These are phyloP conservation scores for Linyphia triangularis DNA, from an alignment of 2,888 invertebrate species.

Conservation along the genomic window DNA sequence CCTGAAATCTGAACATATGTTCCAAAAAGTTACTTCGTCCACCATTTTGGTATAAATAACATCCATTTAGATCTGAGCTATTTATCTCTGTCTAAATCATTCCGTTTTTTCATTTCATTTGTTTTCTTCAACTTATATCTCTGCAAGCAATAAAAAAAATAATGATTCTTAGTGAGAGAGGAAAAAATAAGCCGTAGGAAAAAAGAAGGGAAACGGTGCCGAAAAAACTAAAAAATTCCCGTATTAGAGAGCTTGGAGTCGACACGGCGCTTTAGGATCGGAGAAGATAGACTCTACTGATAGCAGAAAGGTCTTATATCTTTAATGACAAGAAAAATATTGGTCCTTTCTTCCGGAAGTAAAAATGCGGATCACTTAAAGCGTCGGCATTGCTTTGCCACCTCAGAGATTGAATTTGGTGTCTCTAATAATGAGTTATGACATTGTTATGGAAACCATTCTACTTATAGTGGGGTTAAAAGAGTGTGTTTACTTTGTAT, in stretches of 20 bases:
- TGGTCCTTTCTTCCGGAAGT: background rate
- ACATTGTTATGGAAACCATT: background rate
- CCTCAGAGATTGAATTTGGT: background rate
- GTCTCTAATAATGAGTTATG: constrained; percentile 1
- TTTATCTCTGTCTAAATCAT: constrained; percentile 42
- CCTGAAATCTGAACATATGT: background rate
- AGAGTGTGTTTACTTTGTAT: too few relatives aligned
- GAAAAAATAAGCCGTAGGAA: background rate
- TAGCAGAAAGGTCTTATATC: constrained; percentile 25
- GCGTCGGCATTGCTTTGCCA: background rate
- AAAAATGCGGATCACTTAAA: constrained; percentile 5
- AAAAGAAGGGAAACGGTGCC: constrained; percentile 13
- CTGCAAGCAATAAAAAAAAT: constrained; percentile 37
- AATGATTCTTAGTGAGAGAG: constrained; percentile 5
- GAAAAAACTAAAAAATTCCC: constrained; percentile 26
- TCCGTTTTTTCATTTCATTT: background rate
- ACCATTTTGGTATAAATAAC: constrained; percentile 15
- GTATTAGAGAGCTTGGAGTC: constrained; percentile 6
- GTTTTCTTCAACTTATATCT: constrained; percentile 17
- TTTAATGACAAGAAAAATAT: constrained; percentile 44
- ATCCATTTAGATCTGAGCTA: constrained; percentile 9
- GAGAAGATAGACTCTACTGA: constrained; percentile 12
- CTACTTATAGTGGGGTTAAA: too few relatives aligned
- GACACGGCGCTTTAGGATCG: constrained; percentile 23
- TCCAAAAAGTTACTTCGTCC: background rate